A percentile compares a stretch with the other conserved stretches of the same genome.
Conservation (phyloP, 2,113 vertebrate species). For the Oenanthe melanoleuca region DNA sequence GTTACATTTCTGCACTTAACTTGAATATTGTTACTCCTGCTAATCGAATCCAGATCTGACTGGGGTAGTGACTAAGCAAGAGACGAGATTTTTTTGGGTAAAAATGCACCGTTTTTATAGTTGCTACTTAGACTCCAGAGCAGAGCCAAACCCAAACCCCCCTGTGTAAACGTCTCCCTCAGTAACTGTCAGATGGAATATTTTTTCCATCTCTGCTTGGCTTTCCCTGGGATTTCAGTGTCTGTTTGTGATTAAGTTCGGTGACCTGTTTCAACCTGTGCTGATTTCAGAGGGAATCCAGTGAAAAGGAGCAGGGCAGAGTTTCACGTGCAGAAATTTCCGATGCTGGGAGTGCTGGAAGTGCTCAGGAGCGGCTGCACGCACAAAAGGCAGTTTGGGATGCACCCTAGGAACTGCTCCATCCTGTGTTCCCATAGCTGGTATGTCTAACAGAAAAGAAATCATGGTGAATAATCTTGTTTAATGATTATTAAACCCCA, state of each 20-base stretch:
- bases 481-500: not conserved
- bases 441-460: not conserved
- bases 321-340: not conserved
- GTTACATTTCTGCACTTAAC: not conserved
- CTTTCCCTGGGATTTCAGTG: not conserved
- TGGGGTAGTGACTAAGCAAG: not conserved
- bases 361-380: fast-evolving
- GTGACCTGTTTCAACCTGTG: slow-evolving; percentile 12
- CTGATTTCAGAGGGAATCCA: not conserved
- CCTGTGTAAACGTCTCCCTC: not conserved
- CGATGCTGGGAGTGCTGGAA: fast-evolving
- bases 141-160: not conserved
- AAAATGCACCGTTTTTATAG: not conserved
- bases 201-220: not conserved
- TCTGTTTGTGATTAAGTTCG: not conserved
- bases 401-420: not conserved
- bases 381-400: not conserved
- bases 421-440: fast-evolving
- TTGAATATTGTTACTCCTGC: not conserved
- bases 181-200: not conserved
- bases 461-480: not conserved
- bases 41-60: not conserved
- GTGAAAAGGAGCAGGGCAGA: not conserved
- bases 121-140: not conserved
- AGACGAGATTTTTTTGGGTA: not conserved